phyloP scores from a whole-genome alignment of 2,113 vertebrate species.

The Eretmochelys imbricata region DNA sequence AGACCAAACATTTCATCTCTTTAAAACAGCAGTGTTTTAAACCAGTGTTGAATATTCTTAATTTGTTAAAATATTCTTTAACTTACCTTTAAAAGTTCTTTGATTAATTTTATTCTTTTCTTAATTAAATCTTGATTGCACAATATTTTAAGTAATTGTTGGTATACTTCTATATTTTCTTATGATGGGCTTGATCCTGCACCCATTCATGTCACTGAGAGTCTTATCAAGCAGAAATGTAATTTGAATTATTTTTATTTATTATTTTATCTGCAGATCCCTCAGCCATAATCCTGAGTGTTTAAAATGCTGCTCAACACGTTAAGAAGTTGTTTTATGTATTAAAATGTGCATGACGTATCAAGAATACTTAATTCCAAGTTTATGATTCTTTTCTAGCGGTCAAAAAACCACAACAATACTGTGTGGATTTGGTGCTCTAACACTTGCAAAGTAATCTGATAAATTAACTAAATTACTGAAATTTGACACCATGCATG shows the following conservation, averaged over 20 bases:
- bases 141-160: slow-evolving; percentile 6
- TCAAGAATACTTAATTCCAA: accelerated
- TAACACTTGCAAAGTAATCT: not conserved
- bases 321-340: not conserved
- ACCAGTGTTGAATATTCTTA: not conserved
- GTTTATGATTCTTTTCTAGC: not conserved
- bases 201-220: not conserved
- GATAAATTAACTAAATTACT: not conserved
- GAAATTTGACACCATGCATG: not conserved
- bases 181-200: not conserved
- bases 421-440: not conserved
- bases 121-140: not conserved
- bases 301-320: not conserved
- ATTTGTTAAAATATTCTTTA: not conserved
- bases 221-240: not conserved
- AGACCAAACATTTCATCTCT: not conserved
- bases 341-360: not conserved
- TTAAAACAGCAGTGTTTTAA: not conserved
- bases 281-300: not conserved
- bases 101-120: not conserved
- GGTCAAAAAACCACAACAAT: not conserved
- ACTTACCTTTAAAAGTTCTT: not conserved
- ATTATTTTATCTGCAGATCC: not conserved
- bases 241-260: not conserved
- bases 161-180: not conserved